phyloP scores from a whole-genome alignment of 2,113 vertebrate species.

The Propithecus coquereli region DNA sequence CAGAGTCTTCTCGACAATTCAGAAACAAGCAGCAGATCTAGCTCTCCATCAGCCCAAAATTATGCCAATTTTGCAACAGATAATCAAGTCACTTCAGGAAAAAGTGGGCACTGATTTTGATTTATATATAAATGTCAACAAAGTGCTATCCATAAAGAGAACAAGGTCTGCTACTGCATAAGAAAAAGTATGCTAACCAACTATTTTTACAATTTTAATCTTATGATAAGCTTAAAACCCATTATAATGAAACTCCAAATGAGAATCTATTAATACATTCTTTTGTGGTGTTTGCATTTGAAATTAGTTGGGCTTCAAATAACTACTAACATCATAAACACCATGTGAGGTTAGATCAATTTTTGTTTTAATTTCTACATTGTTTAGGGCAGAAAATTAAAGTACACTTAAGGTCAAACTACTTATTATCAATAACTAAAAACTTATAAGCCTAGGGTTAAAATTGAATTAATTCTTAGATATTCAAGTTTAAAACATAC shows the following conservation, averaged over 20 bases:
- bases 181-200: neutral
- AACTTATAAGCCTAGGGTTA: neutral
- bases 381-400: neutral
- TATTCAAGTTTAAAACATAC: conserved; percentile 75
- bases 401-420: neutral
- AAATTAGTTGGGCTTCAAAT: conserved; percentile 20
- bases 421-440: conserved; percentile 26
- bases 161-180: neutral
- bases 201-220: conserved; percentile 31
- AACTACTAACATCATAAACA: neutral
- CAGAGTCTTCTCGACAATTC: neutral
- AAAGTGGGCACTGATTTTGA: neutral
- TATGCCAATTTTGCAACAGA: neutral
- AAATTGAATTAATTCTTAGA: neutral
- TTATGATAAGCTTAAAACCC: neutral
- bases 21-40: neutral
- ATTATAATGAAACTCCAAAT: conserved; percentile 5
- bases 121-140: neutral
- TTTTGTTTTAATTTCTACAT: conserved; percentile 13
- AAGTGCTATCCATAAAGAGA: neutral
- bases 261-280: neutral
- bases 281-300: neutral
- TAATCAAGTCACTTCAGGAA: neutral
- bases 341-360: neutral
- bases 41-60: neutral